phyloP scores from a whole-genome alignment of 2,888 invertebrate species.

The Dorcus hopei region DNA sequence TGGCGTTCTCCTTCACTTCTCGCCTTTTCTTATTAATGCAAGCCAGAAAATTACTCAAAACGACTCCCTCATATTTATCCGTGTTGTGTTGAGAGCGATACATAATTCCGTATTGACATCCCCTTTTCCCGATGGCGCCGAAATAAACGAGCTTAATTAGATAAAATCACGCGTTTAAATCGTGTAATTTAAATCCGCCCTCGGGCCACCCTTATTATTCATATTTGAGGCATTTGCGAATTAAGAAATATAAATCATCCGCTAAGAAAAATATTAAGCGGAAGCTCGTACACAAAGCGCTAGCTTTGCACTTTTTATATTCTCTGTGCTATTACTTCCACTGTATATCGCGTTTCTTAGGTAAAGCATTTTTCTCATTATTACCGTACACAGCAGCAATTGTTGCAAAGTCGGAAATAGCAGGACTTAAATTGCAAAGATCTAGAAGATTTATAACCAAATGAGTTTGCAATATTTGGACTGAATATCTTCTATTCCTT shows the following conservation, averaged over 20 bases:
- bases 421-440: too few relatives aligned
- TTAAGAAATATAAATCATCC: constrained; percentile 22
- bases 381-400: too few relatives aligned
- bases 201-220: constrained; percentile 10
- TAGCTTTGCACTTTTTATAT: neutral
- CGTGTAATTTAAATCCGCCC: constrained; percentile 26
- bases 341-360: too few relatives aligned
- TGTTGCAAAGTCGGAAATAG: too few relatives aligned
- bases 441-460: too few relatives aligned
- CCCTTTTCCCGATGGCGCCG: constrained; percentile 17
- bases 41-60: constrained; percentile 34
- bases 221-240: constrained; percentile 18
- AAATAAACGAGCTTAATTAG: constrained; percentile 33
- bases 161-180: constrained; percentile 32
- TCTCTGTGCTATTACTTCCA: neutral
- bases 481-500: too few relatives aligned
- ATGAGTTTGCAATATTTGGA: too few relatives aligned
- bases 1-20: constrained; percentile 19
- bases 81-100: constrained; percentile 22
- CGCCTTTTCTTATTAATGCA: constrained; percentile 34
- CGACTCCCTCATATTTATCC: constrained; percentile 31
- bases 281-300: neutral
- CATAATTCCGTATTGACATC: constrained; percentile 28
- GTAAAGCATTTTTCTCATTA: too few relatives aligned
- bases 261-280: neutral